Evolutionary conservation across 2,888 invertebrate species (phyloP), one percentile per base, ranked within the genome.

Genomic region (Phragmatobia fuliginosa): DNA sequence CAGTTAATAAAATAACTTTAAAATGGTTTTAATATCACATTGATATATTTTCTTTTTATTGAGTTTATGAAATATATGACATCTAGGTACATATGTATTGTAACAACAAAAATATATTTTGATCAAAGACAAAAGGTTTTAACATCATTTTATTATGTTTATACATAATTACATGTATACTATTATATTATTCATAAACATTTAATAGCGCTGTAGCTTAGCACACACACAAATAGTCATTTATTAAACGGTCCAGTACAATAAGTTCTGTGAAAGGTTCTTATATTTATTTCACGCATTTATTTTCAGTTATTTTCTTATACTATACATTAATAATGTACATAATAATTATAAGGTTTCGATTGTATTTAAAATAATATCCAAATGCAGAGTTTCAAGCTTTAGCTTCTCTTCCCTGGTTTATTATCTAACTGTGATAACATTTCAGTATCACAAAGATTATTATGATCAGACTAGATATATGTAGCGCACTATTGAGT

Each of bases 21-120:
- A 32, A 76, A 68, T 70, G 63, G 67, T 80, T 78, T 78, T 80
- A 82, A 83, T 82, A 83, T 82, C 82, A 83, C 78, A 78, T 79
- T 77, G 76, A 83, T 83, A 82, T 83, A 83, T 79, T 79, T 79
- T 74, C 56, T n/a, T 75, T 71, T 77, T 72, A 79, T 59, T 69
- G 71, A 77, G 64, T 74, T 77, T 58, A 68, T 56, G 59, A 74
- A 76, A 68, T 73, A 77, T 71, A 81, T 81, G 83, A 76, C 81
- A 74, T 75, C 75, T 81, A 81, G 68, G 74, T 81, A 79, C 68
- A 74, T 70, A 70, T 66, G 75, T 73, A 76, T 71, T 77, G 73
- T 79, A 74, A 77, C 73, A 83, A 79, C 77, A 79, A 75, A 82
- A 78, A 80, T 78, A 84, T 76, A 77, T 66, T 79, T 78, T 78